phyloP scores from a whole-genome alignment of 2,113 vertebrate species.

The Hemibagrus wyckioides region DNA sequence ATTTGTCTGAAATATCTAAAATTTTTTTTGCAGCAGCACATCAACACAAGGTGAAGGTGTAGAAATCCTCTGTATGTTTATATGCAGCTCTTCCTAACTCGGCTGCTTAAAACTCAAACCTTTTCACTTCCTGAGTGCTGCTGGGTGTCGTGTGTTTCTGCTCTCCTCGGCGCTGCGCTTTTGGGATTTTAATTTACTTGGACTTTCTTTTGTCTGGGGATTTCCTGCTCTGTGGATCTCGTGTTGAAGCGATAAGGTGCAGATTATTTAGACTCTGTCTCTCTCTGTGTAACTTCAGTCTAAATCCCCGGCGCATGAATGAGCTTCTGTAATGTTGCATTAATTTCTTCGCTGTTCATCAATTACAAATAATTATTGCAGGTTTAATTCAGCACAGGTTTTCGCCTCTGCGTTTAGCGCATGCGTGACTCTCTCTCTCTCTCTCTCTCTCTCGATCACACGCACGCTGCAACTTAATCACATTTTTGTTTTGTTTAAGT shows the following conservation, averaged over 20 bases:
- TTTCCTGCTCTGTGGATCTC: conserved; percentile 25
- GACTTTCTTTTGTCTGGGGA: conserved; percentile 44
- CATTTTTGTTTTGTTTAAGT: conserved; percentile 14
- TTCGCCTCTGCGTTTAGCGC: background rate
- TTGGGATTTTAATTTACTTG: conserved; percentile 7
- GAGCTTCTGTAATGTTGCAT: background rate
- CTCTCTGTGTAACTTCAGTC: background rate
- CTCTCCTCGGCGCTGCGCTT: background rate
- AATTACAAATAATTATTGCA: too few species aligned
- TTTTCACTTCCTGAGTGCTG: background rate
- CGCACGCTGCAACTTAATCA: background rate
- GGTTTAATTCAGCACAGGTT: background rate
- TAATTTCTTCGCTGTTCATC: background rate
- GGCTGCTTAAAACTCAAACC: background rate
- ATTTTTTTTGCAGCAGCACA: background rate
- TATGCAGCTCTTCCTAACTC: background rate
- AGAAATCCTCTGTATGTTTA: background rate
- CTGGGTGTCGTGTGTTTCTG: background rate
- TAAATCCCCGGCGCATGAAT: background rate
- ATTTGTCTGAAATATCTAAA: background rate
- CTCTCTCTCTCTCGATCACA: background rate
- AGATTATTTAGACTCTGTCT: background rate
- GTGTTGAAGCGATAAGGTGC: background rate
- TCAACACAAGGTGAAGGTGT: background rate
- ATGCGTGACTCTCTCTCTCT: background rate